Evolutionary conservation across 2,888 invertebrate species (phyloP), one percentile per base, ranked within the genome.

Genomic region (Acleris holmiana): DNA sequence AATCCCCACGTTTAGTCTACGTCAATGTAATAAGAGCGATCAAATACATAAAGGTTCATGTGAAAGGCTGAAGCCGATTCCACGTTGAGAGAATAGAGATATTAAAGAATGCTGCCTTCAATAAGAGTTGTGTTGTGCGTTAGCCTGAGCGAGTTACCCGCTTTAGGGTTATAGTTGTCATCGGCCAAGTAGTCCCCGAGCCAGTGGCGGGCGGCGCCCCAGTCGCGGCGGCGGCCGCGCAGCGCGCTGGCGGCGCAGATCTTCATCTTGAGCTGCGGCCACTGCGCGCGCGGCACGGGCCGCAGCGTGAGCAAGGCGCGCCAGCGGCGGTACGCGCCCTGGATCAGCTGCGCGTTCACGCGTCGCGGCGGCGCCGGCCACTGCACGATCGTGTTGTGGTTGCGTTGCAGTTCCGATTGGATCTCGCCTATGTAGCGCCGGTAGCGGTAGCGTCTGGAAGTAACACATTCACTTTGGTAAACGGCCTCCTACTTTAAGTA

Each of bases 321-420:
- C 99, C 99, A 99, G 71, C 96, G 93, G n/a, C 95, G 93, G 76
- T 93, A 95, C 18, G 96, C 94, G 61, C 93, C 94, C 67, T 96
- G 88, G 19, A 94, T 83, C 2, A 94, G 89, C 15, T 95, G 94
- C 1, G 95, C 94, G 17, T 93, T 84, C 51, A 94, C 91, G 0
- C 96, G 93, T 0, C 96, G 94, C 21, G 95, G 93, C 6, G 98
- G 96, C 0, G 90, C 83, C 0, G 99, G 98, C 99, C 99, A 99
- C 44, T 91, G 89, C 21, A 58, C 50, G 51, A 91, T 70, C 2
- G 77, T 58, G 67, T 83, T 83, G 67, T 83, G 76, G 71, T 80
- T 65, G 10, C 81, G 79, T 0, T 68, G 60, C 54, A 93, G 68
- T 63, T 91, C 86, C 0, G 67, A 0, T 23, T 88, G 88, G 4